Conservation (phyloP, 2,113 vertebrate species). For the Marmota monax region DNA sequence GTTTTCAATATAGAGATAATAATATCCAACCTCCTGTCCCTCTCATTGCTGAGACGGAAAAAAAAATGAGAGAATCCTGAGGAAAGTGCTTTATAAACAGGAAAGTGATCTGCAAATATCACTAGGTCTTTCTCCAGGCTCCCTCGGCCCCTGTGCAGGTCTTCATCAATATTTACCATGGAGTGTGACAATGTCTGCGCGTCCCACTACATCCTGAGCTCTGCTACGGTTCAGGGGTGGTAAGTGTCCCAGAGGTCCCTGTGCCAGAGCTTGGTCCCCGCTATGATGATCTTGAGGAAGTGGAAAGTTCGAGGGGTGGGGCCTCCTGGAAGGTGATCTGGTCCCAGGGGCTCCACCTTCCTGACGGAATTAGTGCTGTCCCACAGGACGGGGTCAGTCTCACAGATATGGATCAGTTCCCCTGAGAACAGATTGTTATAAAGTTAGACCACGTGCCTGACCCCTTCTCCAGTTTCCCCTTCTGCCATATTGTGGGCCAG, state of each 20-base stretch:
- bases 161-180: background rate
- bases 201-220: background rate
- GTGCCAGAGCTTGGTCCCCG: too few species aligned
- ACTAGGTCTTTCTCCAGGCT: background rate
- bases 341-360: background rate
- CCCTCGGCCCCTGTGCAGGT: accelerated
- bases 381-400: background rate
- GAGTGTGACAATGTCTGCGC: accelerated
- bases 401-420: background rate
- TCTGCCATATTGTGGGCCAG: too few species aligned
- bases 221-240: background rate
- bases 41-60: background rate
- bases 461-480: too few species aligned
- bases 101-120: background rate
- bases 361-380: too few species aligned
- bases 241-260: too few species aligned
- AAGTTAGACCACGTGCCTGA: background rate
- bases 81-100: background rate
- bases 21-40: background rate
- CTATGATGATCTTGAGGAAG: background rate
- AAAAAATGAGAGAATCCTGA: background rate
- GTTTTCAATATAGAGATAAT: conserved; percentile 44
- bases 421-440: background rate
- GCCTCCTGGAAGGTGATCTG: background rate
- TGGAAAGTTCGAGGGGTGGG: background rate